These are phyloP conservation scores for Auanema sp. DNA, from an alignment of 2,888 invertebrate species.

Conservation along the genomic window DNA sequence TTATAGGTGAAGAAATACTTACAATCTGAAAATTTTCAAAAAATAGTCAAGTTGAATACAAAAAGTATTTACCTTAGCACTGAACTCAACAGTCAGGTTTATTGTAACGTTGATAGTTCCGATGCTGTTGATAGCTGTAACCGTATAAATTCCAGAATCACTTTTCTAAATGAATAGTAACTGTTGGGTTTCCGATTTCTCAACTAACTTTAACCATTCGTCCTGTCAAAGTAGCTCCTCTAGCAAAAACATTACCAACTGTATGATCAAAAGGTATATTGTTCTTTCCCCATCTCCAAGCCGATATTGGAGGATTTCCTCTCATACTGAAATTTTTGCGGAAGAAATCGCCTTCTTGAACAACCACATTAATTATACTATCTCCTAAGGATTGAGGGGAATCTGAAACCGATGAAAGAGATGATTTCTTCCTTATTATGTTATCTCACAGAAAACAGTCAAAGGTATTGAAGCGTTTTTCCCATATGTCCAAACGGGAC, in stretches of 20 bases:
- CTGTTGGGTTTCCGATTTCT: background rate
- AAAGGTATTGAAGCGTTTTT: slow-evolving; percentile 47
- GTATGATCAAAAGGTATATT: slow-evolving; percentile 54
- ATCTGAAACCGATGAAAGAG: slow-evolving; percentile 35
- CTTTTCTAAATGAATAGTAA: slow-evolving; percentile 23
- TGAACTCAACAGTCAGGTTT: slow-evolving; percentile 53
- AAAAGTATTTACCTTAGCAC: slow-evolving; percentile 39
- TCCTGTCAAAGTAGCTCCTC: slow-evolving; percentile 44
- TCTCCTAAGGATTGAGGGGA: slow-evolving; percentile 54
- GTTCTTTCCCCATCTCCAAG: slow-evolving; percentile 57
- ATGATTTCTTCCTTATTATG: slow-evolving; percentile 13
- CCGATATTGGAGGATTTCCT: slow-evolving; percentile 57
- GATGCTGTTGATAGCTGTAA: slow-evolving; percentile 54
- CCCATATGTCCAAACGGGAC: slow-evolving; percentile 53
- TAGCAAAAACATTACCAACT: slow-evolving; percentile 50
- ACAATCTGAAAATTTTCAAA: slow-evolving; percentile 31
- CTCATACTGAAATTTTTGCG: slow-evolving; percentile 56
- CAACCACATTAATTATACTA: slow-evolving; percentile 52
- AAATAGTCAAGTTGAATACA: background rate
- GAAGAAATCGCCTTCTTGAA: slow-evolving; percentile 61
- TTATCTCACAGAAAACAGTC: slow-evolving; percentile 54
- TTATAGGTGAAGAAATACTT: slow-evolving; percentile 56
- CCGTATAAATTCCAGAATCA: slow-evolving; percentile 57
- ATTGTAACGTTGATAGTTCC: slow-evolving; percentile 59
- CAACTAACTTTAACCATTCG: slow-evolving; percentile 28